These are phyloP conservation scores for Cettia cetti DNA, from an alignment of 2,113 vertebrate species.

Conservation along the genomic window DNA sequence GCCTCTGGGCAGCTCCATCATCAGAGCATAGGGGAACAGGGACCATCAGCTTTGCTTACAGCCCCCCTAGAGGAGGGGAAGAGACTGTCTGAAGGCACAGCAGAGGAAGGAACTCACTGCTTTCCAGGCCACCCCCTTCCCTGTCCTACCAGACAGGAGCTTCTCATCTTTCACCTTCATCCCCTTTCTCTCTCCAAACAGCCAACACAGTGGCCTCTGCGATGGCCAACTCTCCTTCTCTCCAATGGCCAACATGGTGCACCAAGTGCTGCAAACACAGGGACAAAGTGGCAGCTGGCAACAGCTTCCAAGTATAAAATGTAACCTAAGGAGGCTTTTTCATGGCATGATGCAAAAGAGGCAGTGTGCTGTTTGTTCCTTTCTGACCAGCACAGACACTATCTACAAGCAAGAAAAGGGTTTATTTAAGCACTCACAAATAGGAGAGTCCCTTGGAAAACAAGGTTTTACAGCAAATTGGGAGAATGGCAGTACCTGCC, in stretches of 20 bases:
- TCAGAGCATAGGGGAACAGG: neutral
- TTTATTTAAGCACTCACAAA: neutral
- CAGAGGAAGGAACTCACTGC: fast-evolving
- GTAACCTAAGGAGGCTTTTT: neutral
- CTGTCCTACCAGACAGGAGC: fast-evolving
- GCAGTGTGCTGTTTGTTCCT: neutral
- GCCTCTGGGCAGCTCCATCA: neutral
- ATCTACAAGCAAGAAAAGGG: neutral
- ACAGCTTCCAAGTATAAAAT: neutral
- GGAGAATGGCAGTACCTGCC: neutral
- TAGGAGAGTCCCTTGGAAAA: neutral
- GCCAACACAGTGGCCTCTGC: neutral
- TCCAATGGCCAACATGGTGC: neutral
- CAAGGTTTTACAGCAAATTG: neutral
- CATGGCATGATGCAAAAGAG: neutral
- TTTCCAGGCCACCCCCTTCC: neutral
- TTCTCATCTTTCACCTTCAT: neutral
- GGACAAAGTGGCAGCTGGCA: neutral
- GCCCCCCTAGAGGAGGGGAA: fast-evolving
- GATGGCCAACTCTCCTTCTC: neutral
- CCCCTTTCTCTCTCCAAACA: neutral
- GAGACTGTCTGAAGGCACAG: neutral
- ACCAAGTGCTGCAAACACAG: neutral
- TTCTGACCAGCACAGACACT: neutral
- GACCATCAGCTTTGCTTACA: fast-evolving